Conservation (phyloP, 1,140 invertebrate species). For the Ephestia elutella region DNA sequence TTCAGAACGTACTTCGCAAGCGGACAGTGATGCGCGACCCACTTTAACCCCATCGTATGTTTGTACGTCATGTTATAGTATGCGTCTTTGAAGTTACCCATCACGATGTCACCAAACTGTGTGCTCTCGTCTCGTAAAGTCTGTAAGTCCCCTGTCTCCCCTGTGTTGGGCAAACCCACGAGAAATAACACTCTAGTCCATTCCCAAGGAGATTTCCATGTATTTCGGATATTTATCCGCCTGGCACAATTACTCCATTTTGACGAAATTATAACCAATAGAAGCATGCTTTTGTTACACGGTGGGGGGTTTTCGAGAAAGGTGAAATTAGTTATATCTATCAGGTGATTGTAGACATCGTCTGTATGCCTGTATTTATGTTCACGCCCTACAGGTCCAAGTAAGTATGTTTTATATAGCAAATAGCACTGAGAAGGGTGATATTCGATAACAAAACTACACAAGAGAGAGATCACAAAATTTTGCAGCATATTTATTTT, state of each 20-base stretch:
- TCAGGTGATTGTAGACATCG: slow-evolving; percentile 52
- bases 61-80: slow-evolving; percentile 93
- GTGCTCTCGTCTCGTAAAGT: slow-evolving; percentile 74
- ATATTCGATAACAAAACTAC: too few species aligned
- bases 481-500: too few species aligned
- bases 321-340: slow-evolving; percentile 76
- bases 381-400: too few species aligned
- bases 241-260: slow-evolving; percentile 78
- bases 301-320: slow-evolving; percentile 75
- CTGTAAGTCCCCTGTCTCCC: background rate
- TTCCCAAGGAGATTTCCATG: slow-evolving; percentile 76
- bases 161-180: slow-evolving; percentile 70
- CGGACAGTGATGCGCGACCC: slow-evolving; percentile 81
- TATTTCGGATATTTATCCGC: slow-evolving; percentile 77
- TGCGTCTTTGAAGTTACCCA: slow-evolving; percentile 85
- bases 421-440: too few species aligned
- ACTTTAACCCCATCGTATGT: slow-evolving; percentile 89
- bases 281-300: slow-evolving; percentile 62
- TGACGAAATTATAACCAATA: slow-evolving; percentile 81
- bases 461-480: too few species aligned
- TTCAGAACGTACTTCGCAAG: slow-evolving; percentile 84
- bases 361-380: background rate
- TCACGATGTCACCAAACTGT: slow-evolving; percentile 81
- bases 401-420: too few species aligned
- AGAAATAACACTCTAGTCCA: slow-evolving; percentile 79